Percentiles rank a stretch among this genome's conserved stretches.
Evolutionary conservation across 2,113 vertebrate genomes (phyloP).

Genomic region (Cebidichthys violaceus): DNA sequence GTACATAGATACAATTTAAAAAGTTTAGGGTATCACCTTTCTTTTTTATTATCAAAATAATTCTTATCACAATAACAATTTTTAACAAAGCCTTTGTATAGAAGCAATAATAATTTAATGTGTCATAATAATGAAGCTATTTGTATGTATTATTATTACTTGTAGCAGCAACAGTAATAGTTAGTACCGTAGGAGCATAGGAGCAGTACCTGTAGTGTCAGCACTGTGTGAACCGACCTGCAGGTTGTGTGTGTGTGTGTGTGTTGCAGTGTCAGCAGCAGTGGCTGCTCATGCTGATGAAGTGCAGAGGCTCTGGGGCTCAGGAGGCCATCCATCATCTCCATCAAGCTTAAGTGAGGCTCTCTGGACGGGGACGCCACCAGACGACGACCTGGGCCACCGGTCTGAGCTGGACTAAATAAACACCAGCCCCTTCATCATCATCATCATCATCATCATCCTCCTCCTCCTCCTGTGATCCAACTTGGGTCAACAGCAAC

Average conservation of each 20-base stretch:
- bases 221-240: slow-evolving; percentile 1
- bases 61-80: background rate
- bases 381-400: slow-evolving; percentile 45
- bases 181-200: slow-evolving; percentile 13
- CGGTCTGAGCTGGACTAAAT: slow-evolving; percentile 56
- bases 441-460: slow-evolving; percentile 47
- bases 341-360: slow-evolving; percentile 71
- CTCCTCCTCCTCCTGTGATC: slow-evolving; percentile 29
- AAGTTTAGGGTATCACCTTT: background rate
- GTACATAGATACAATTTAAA: background rate
- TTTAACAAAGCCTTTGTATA: background rate
- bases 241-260: slow-evolving; percentile 26
- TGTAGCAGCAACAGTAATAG: background rate
- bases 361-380: slow-evolving; percentile 63
- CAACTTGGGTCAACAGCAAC: slow-evolving; percentile 24
- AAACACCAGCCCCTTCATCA: slow-evolving; percentile 61
- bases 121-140: background rate
- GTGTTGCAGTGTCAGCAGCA: slow-evolving; percentile 41
- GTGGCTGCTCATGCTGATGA: slow-evolving; percentile 60
- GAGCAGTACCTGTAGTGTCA: background rate
- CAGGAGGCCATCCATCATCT: slow-evolving; percentile 79
- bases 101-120: background rate
- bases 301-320: slow-evolving; percentile 65
- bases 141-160: background rate
- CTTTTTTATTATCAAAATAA: background rate